Conservation (phyloP, 1,140 invertebrate species). For the Carposina sasakii region DNA sequence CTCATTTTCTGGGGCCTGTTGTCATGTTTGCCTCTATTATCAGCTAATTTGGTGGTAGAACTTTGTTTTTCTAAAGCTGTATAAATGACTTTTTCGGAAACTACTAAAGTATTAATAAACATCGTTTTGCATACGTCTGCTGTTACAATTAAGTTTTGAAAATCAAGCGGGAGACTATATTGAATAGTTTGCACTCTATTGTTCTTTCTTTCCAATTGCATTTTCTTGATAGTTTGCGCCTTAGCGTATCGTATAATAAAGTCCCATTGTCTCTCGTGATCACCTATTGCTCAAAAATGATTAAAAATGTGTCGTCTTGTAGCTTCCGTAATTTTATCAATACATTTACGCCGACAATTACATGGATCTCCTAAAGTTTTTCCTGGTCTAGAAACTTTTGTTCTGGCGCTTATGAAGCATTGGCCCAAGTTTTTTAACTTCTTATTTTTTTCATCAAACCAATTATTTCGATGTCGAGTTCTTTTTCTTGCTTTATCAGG, state of each 20-base stretch:
- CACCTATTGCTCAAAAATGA: slow-evolving; percentile 14
- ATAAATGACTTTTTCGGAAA: slow-evolving; percentile 19
- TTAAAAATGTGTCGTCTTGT: slow-evolving; percentile 16
- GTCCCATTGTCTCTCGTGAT: slow-evolving; percentile 21
- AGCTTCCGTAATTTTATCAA: slow-evolving; percentile 8
- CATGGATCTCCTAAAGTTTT: slow-evolving; percentile 16
- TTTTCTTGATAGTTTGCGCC: slow-evolving; percentile 19
- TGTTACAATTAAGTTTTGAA: slow-evolving; percentile 6
- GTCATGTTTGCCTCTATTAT: slow-evolving; percentile 20
- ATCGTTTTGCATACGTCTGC: slow-evolving; percentile 19
- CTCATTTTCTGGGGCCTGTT: slow-evolving; percentile 26
- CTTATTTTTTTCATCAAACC: slow-evolving; percentile 18
- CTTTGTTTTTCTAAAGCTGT: slow-evolving; percentile 22
- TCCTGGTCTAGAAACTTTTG: slow-evolving; percentile 16
- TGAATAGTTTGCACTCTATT: slow-evolving; percentile 24
- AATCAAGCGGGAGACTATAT: slow-evolving; percentile 18
- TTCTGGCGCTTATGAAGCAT: slow-evolving; percentile 11
- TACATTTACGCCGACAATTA: slow-evolving; percentile 22
- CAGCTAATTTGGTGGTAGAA: slow-evolving; percentile 13
- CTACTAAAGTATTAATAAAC: slow-evolving; percentile 23
- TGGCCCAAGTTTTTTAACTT: slow-evolving; percentile 19
- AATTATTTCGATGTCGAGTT: slow-evolving; percentile 13
- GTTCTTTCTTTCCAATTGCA: slow-evolving; percentile 21
- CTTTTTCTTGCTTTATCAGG: slow-evolving; percentile 22
- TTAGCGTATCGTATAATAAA: slow-evolving; percentile 18